Evolutionary conservation across 2,113 vertebrate species (phyloP), one percentile per base, ranked within the genome.

Genomic region (Cinclus cinclus): DNA sequence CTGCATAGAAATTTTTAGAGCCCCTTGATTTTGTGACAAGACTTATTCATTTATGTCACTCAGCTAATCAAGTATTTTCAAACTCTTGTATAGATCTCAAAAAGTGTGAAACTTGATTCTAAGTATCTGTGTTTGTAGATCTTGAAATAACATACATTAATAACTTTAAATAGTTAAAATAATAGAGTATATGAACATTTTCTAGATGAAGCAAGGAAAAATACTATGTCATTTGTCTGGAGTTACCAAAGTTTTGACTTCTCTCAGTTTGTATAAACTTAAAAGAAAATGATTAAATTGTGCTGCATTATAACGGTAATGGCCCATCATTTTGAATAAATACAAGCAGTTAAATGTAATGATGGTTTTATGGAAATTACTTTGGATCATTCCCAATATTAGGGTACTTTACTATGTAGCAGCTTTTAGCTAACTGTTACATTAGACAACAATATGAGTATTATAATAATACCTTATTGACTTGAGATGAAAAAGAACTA

Each of bases 291-390:
- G 0, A 58, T 91, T 63, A 73, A 83, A 77, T 77, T 83, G 25
- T 88, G 10, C 49, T 94, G 16, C 44, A 58, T 92, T 94, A 5
- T 83, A 91, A 84, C 73, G 91, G 25, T 84, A 89, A 95, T 78
- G 37, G 39, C 31, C 31, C 35, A 56, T 91, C 41, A 85, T 90
- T 96, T 97, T 96, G 44, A 95, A 94, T 94, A 97, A 95, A 93
- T 81, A 80, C 74, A 87, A 88, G 60, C 52, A 89, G 65, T 94
- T 93, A 95, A 94, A 88, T 47, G 31, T 88, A 92, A 95, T 88
- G 71, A 90, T 63, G 53, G 35, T 90, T 96, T 91, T 91, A 83
- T 58, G 78, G 63, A 96, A 95, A 96, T 92, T 91, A 83, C 74
- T 92, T 96, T 50, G 73, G 83, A 56, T 89, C 22, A 58, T 71